phyloP scores from a whole-genome alignment of 1,140 invertebrate genomes.

The Mya arenaria region DNA sequence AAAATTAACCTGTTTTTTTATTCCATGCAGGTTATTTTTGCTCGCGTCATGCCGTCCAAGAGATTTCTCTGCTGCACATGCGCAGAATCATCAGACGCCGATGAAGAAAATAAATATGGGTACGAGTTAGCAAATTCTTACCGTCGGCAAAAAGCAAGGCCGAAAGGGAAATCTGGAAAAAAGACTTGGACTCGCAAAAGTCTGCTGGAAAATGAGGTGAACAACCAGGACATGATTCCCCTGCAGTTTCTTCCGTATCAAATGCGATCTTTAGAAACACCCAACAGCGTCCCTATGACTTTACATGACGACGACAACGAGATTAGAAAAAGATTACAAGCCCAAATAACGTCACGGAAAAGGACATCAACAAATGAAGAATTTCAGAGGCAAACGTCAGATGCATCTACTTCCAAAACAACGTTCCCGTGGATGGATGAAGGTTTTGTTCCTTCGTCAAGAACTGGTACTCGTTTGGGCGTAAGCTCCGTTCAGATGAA shows the following conservation, averaged over 20 bases:
- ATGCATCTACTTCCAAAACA: not conserved
- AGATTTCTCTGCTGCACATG: not conserved
- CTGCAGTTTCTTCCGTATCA: not conserved
- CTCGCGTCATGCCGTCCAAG: not conserved
- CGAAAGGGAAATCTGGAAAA: not conserved
- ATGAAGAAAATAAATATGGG: not conserved
- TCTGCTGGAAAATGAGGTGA: constrained; percentile 37
- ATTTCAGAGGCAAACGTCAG: not conserved
- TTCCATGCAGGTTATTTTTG: too few relatives aligned
- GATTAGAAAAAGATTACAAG: not conserved
- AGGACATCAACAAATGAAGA: not conserved
- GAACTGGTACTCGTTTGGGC: constrained; percentile 31
- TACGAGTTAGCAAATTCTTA: not conserved
- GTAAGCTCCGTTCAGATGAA: constrained; percentile 46
- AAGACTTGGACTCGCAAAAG: constrained; percentile 38
- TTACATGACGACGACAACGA: not conserved
- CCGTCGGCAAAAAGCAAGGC: not conserved
- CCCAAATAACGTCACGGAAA: constrained; percentile 15
- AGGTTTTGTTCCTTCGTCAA: not conserved
- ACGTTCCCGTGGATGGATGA: constrained; percentile 56
- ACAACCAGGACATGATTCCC: not conserved
- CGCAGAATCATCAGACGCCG: not conserved
- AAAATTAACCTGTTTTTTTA: too few relatives aligned
- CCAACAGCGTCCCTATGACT: not conserved
- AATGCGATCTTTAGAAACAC: constrained; percentile 20